Evolutionary conservation across 2,888 invertebrate species (phyloP), one percentile per base, ranked within the genome.

Genomic region (Trachelus troglodyta): DNA sequence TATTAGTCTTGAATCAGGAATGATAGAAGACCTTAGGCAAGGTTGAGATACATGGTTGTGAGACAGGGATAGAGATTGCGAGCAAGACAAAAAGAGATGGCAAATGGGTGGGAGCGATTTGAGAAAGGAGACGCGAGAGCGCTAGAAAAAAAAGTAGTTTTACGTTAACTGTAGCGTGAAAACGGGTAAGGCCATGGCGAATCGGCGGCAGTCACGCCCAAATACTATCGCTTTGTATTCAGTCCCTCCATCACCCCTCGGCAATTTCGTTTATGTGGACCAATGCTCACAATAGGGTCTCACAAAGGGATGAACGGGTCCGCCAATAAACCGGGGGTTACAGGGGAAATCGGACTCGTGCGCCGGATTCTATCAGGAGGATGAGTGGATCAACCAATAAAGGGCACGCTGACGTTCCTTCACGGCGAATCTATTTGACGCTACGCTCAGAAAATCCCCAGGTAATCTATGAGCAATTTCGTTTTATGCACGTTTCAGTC

Each of bases 201-300:
- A 89, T 90, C 86, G 86, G 82, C 81, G 84, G 79, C 85, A 88
- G 90, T 91, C 90, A 90, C 90, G 89, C 90, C 86, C 86, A 83
- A 86, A 85, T 86, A 84, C 83, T 84, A 82, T 84, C 75, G 83
- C 83, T 85, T 86, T 85, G 84, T 86, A 84, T 82, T 85, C 83
- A 78, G 78, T 81, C 80, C 85, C 86, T 86, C 81, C 80, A 83
- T 82, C 80, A 80, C 85, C 87, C 89, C 86, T 84, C 84, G 87
- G 88, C 89, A 89, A 90, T 90, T 90, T 90, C 89, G 89, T 90
- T 90, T 90, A 89, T 88, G 90, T 90, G 90, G 89, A 87, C 89
- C 87, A 86, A 87, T 90, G 89, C 86, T 87, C 88, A 87, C 88
- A 88, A 87, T 87, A 81, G 87, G 80, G 82, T 84, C 79, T 87